Conservation (phyloP, 2,797 vertebrate species). For the Clamator glandarius region DNA sequence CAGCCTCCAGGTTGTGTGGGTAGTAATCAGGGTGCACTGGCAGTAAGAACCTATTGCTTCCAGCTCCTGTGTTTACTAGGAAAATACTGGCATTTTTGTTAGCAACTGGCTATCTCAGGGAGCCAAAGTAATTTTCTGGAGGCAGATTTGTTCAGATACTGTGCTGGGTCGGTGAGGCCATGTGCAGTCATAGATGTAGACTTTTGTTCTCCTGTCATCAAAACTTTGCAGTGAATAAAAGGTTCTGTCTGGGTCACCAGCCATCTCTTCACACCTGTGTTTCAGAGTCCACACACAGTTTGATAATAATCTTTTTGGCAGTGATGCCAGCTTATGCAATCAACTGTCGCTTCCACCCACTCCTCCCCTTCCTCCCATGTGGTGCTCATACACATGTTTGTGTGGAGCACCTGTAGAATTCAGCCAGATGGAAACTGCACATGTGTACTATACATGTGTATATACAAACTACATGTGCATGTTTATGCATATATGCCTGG, state of each 20-base stretch:
- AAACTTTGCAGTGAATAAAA: neutral
- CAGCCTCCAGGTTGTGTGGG: neutral
- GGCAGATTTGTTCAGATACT: neutral
- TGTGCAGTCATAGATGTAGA: neutral
- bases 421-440: neutral
- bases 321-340: slow-evolving; percentile 40
- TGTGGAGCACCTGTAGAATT: neutral
- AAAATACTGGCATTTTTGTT: neutral
- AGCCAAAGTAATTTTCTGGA: neutral
- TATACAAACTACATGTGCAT: neutral
- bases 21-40: neutral
- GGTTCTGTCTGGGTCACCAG: slow-evolving; percentile 14
- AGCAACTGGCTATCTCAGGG: neutral
- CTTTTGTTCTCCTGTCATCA: neutral
- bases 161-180: neutral
- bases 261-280: slow-evolving; percentile 31
- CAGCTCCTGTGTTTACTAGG: neutral
- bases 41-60: neutral
- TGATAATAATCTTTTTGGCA: slow-evolving; percentile 41
- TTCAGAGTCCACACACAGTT: neutral
- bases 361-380: neutral
- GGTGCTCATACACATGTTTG: neutral
- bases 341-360: neutral
- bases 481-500: neutral
- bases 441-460: neutral